These are phyloP conservation scores for Thamnophis sirtalis DNA, from an alignment of 2,113 vertebrate genomes.

Conservation along the genomic window DNA sequence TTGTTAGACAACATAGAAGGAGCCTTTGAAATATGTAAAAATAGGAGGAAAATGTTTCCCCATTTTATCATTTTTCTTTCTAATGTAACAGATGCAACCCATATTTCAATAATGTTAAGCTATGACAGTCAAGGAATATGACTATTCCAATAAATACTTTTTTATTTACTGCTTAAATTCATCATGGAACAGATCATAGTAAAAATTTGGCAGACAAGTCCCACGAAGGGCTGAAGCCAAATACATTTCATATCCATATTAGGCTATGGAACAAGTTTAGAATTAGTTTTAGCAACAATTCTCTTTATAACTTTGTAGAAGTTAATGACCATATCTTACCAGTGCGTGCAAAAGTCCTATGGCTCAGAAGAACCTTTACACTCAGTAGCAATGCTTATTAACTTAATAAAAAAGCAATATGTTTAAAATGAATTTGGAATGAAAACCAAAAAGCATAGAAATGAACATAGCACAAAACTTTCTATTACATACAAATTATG, in stretches of 20 bases:
- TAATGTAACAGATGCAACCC: background rate
- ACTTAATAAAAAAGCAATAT: constrained; percentile 15
- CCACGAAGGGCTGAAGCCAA: constrained; percentile 53
- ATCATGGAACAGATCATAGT: constrained; percentile 56
- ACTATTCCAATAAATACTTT: constrained; percentile 58
- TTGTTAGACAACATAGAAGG: background rate
- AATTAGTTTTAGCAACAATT: constrained; percentile 48
- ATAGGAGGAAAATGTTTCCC: background rate
- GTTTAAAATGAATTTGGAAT: background rate
- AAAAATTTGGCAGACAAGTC: constrained; percentile 63
- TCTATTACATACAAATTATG: constrained; percentile 21
- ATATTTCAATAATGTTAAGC: constrained; percentile 25
- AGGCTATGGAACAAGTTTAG: constrained; percentile 62
- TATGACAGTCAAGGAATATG: constrained; percentile 38
- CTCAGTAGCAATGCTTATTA: background rate
- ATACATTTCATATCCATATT: constrained; percentile 76
- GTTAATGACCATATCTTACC: constrained; percentile 26
- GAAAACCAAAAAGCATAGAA: constrained; percentile 20
- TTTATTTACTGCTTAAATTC: constrained; percentile 64
- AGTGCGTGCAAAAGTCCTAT: constrained; percentile 25
- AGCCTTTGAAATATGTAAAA: background rate
- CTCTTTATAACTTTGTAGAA: constrained; percentile 40
- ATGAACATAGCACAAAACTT: constrained; percentile 29
- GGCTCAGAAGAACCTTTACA: background rate
- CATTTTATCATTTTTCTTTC: background rate